Evolutionary conservation across 2,888 invertebrate genomes (phyloP), one percentile per base, ranked within the genome.

Genomic region (Calameuta pallipes): DNA sequence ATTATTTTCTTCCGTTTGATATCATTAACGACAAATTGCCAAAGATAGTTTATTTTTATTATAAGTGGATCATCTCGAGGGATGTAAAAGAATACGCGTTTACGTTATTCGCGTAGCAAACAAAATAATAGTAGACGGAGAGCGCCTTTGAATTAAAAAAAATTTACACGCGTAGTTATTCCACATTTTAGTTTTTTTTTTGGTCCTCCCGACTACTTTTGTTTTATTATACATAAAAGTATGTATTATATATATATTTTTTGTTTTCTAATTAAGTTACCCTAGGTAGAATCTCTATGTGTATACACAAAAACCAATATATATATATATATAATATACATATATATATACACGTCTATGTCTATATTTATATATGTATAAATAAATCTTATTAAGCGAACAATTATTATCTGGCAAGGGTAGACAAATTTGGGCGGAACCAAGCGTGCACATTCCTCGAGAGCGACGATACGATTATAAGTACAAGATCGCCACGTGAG

Each of bases 381-480:
- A 75, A 78, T 79, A 79, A 76, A 76, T 76, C 76, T 76, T 76
- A 70, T 75, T 68, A 34, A 73, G 75, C 69, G 77, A 77, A 77
- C 73, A 56, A 74, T 82, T 82, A 81, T 81, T 23, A 56, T 23
- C 56, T 56, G 56, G 56, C 56, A 56, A 56, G 23, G 23, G 23
- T 56, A 56, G 23, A 56, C 23, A 23, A 23, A 56, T 56, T 56
- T 56, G 56, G 56, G 23, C 23, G 56, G 56, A 56, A 2, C 56
- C 85, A 85, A 88, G 90, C 87, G 86, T 90, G 91, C 90, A 91
- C 91, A 91, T 91, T 91, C 90, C 91, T 91, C 90, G 79, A 83
- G 83, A 85, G 82, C 85, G 86, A 86, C 83, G 82, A 86, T 84
- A 83, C 81, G 83, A 86, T 23, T 56, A 84, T 84, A 88, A 91